phyloP scores from a whole-genome alignment of 2,113 vertebrate species.

The Saimiri boliviensis region DNA sequence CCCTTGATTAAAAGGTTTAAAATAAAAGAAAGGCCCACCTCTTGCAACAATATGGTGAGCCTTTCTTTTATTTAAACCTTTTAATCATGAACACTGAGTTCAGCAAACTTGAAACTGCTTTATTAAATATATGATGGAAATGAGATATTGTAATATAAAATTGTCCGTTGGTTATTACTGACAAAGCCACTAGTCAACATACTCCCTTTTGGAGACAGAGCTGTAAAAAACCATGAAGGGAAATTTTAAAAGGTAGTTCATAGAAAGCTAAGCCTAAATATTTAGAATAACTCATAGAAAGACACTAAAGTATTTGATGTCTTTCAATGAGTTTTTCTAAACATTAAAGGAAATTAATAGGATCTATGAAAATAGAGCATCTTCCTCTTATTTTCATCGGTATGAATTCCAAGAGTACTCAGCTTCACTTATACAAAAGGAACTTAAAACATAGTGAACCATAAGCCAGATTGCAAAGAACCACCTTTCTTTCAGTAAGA shows the following conservation, averaged over 20 bases:
- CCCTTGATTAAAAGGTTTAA: too few relatives aligned
- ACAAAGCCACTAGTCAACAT: constrained; percentile 44
- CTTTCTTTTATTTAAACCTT: constrained; percentile 46
- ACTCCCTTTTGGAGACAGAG: not conserved
- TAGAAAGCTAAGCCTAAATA: constrained; percentile 33
- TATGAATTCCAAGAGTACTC: constrained; percentile 42
- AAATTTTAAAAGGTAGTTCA: constrained; percentile 40
- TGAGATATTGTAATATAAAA: constrained; percentile 46
- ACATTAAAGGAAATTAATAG: too few relatives aligned
- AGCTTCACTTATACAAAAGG: constrained; percentile 53
- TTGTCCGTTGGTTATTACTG: constrained; percentile 15
- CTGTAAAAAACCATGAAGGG: constrained; percentile 14
- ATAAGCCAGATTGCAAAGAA: constrained; percentile 17
- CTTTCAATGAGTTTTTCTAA: too few relatives aligned
- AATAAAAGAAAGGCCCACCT: too few relatives aligned
- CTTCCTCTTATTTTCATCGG: not conserved
- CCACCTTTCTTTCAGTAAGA: not conserved
- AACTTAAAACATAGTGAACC: constrained; percentile 49
- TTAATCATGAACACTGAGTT: constrained; percentile 40
- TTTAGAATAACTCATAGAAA: constrained; percentile 57
- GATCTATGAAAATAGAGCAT: not conserved
- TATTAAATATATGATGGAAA: constrained; percentile 50
- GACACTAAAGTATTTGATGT: constrained; percentile 13
- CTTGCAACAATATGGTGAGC: not conserved
- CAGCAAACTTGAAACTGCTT: constrained; percentile 37